These are phyloP conservation scores for Echinops telfairi DNA, from an alignment of 2,113 vertebrate species.

Conservation along the genomic window DNA sequence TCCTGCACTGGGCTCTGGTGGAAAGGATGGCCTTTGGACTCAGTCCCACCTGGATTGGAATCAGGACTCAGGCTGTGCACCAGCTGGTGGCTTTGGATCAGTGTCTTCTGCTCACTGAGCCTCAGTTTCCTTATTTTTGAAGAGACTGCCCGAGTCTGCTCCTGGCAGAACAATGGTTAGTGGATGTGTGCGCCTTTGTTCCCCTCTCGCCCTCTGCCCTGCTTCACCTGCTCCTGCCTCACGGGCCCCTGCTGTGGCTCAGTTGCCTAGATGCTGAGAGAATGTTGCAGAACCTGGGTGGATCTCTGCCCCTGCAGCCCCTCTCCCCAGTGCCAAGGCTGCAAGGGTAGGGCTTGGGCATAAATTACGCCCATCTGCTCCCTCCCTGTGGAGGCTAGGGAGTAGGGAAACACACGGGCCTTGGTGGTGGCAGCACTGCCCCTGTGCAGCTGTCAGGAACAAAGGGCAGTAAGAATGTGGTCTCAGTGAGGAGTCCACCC, in stretches of 20 bases:
- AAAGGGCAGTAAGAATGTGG: slow-evolving; percentile 68
- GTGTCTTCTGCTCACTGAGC: not conserved
- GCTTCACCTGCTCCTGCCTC: slow-evolving; percentile 8
- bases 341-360: slow-evolving; percentile 75
- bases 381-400: slow-evolving; percentile 73
- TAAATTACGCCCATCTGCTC: slow-evolving; percentile 84
- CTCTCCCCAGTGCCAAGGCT: slow-evolving; percentile 68
- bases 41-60: not conserved
- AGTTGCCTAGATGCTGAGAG: slow-evolving; percentile 43
- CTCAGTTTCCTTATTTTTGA: not conserved
- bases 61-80: not conserved
- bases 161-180: not conserved
- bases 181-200: not conserved
- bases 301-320: slow-evolving; percentile 65
- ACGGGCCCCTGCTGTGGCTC: slow-evolving; percentile 11
- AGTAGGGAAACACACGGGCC: slow-evolving; percentile 66
- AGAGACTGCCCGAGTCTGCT: not conserved
- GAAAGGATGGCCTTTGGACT: not conserved
- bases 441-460: slow-evolving; percentile 66
- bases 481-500: slow-evolving; percentile 44
- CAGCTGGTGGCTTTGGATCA: slow-evolving; percentile 21
- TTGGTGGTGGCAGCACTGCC: slow-evolving; percentile 64
- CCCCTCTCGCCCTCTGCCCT: not conserved
- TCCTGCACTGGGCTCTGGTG: not conserved
- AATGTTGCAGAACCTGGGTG: slow-evolving; percentile 72